phyloP scores from a whole-genome alignment of 2,888 invertebrate genomes.

The Chymomyza fuscimana region DNA sequence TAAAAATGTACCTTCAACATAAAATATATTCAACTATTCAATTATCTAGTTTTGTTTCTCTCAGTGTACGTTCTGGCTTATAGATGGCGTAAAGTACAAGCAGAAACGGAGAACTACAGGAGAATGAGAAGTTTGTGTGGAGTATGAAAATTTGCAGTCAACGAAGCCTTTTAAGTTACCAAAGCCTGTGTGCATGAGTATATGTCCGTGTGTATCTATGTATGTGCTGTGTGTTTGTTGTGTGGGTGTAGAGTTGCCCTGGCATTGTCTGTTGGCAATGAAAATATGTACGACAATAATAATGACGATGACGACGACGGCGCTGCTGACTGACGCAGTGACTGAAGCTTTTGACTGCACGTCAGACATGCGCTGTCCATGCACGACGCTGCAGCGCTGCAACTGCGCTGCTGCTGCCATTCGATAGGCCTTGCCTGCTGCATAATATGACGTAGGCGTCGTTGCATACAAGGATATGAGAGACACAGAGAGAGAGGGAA shows the following conservation, averaged over 20 bases:
- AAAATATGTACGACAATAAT: conserved; percentile 53
- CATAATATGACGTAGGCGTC: conserved; percentile 20
- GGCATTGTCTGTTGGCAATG: conserved; percentile 76
- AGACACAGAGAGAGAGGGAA: conserved; percentile 4
- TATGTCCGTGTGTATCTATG: conserved; percentile 24
- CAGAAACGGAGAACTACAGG: background rate
- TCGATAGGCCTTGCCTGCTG: conserved; percentile 35
- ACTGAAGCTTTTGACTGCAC: background rate
- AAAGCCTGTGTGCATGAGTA: conserved; percentile 56
- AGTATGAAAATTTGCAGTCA: conserved; percentile 56
- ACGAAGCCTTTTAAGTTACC: conserved; percentile 73
- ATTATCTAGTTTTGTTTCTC: no score
- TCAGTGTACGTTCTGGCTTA: conserved; percentile 30
- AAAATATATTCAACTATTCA: no score
- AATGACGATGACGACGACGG: conserved; percentile 6
- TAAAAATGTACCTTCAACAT: no score
- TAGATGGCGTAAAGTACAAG: conserved; percentile 17
- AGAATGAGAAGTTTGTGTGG: conserved; percentile 12
- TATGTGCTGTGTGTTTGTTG: conserved; percentile 39
- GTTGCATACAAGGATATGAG: conserved; percentile 7
- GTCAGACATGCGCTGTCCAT: conserved; percentile 57
- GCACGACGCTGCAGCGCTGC: background rate
- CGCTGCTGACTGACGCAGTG: background rate
- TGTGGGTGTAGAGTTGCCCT: conserved; percentile 54
- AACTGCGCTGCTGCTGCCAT: conserved; percentile 12